Percentiles rank a stretch among this genome's conserved stretches.
Evolutionary conservation across 2,888 invertebrate species (phyloP).

Genomic region (Heliconius hortense): DNA sequence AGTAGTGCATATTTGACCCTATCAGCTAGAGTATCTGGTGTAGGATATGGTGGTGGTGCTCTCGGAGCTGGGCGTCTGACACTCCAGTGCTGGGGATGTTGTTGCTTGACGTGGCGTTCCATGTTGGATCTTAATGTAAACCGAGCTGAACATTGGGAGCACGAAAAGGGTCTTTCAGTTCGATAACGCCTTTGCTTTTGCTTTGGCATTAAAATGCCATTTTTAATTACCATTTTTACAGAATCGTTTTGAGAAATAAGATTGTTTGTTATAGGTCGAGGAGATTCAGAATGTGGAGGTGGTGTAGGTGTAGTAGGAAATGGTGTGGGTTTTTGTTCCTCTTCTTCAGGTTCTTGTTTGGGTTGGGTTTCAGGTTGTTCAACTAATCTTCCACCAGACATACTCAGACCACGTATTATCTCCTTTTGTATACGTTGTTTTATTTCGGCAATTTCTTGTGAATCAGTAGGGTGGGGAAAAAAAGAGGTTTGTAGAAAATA

Average conservation of each 20-base stretch:
- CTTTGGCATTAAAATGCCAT: slow-evolving; percentile 94
- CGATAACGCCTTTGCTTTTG: slow-evolving; percentile 95
- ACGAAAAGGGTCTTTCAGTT: slow-evolving; percentile 94
- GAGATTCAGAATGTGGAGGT: slow-evolving; percentile 75
- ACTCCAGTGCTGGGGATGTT: slow-evolving; percentile 95
- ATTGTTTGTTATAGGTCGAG: slow-evolving; percentile 70
- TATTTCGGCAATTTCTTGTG: slow-evolving; percentile 85
- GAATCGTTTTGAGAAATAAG: slow-evolving; percentile 81
- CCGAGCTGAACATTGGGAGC: slow-evolving; percentile 93
- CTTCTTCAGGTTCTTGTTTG: slow-evolving; percentile 78
- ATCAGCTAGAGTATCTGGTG: slow-evolving; percentile 63
- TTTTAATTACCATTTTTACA: slow-evolving; percentile 94
- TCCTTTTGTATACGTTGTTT: slow-evolving; percentile 86
- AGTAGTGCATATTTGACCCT: slow-evolving; percentile 88
- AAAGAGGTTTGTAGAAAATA: slow-evolving; percentile 84
- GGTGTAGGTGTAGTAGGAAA: slow-evolving; percentile 70
- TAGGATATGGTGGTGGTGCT: slow-evolving; percentile 69
- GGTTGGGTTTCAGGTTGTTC: slow-evolving; percentile 60
- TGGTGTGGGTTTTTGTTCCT: slow-evolving; percentile 76
- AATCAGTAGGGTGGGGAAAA: slow-evolving; percentile 79
- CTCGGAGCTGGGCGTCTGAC: slow-evolving; percentile 84
- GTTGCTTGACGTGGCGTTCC: slow-evolving; percentile 96
- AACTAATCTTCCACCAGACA: slow-evolving; percentile 86
- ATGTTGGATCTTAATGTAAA: slow-evolving; percentile 96
- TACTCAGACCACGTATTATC: slow-evolving; percentile 84